phyloP scores from a whole-genome alignment of 2,113 vertebrate genomes.

The Zosterops japonicus region DNA sequence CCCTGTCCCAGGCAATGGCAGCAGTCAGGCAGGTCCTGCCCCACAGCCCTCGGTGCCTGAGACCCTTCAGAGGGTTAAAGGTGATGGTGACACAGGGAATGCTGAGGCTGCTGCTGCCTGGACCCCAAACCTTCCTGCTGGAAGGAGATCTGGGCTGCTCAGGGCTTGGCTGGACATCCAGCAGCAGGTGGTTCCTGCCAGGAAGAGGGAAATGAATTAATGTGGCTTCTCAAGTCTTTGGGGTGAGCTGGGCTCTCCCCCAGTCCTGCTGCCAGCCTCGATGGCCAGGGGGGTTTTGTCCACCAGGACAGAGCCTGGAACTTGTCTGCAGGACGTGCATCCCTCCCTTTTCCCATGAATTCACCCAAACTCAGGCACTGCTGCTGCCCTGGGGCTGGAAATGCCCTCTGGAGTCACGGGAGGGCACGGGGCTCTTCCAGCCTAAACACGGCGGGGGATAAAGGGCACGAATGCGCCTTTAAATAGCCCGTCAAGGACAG shows the following conservation, averaged over 20 bases:
- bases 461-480: conserved; percentile 54
- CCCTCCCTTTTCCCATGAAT: neutral
- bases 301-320: neutral
- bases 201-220: neutral
- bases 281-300: neutral
- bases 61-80: neutral
- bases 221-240: neutral
- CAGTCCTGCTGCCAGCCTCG: neutral
- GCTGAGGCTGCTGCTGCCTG: neutral
- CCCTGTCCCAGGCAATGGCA: rapidly evolving
- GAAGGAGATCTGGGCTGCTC: neutral
- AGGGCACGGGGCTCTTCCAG: neutral
- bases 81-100: neutral
- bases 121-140: neutral
- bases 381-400: neutral
- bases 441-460: neutral
- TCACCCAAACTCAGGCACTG: neutral
- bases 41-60: rapidly evolving
- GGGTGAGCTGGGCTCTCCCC: neutral
- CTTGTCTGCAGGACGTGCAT: neutral
- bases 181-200: rapidly evolving
- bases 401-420: neutral
- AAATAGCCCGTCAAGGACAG: conserved; percentile 53
- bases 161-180: neutral
- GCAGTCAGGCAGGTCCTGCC: neutral